Base-by-base conservation (phyloP, 2,113 vertebrate genomes). In the Calidris pygmaea region DNA sequence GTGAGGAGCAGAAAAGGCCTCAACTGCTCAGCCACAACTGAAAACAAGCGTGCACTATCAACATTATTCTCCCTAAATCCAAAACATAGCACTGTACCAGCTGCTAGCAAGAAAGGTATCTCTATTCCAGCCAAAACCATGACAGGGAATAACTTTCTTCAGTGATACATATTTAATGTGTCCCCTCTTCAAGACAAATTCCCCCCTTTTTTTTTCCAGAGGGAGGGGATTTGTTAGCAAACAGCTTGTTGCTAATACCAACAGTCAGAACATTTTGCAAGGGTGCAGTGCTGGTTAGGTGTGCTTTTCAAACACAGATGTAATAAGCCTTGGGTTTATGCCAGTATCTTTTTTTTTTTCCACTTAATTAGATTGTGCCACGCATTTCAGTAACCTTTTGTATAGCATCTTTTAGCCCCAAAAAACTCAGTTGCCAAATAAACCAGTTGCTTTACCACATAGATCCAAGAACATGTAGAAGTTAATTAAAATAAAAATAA, bases 401-500 rank as follows among this genome's bases (percentile, higher is more conserved):
- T 34, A 65, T 14, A 66, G 39, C 22, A 19, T 65, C 43, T 80
- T 91, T 91, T 71, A 68, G 35, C 29, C 23, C 18, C 14, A 89
- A 89, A 83, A 45, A 86, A 43, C 34, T 18, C 35, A 62, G 26
- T 6, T 91, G 76, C 47, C 73, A 85, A 56, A 55, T 59, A 48
- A 41, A 56, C 73, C 58, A 55, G 62, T 82, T 89, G 62, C 10
- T 52, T n/a, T 43, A 60, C 34, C 7, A 68, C 59, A 73, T 4
- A 55, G 45, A 86, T 70, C 45, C 43, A 73, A 56, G 58, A 85
- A 30, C 35, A 56, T 22, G 6, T 59, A 3, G 34, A 82, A 85
- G 9, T 87, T 89, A 78, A 93, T 94, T 66, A 95, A 91, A 93
- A 89, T 78, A 30, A 80, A 93, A 89, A 86, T 62, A 92, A 83